Evolutionary conservation across 2,113 vertebrate genomes (phyloP), one percentile per base, ranked within the genome.

Genomic region (Collichthys lucidus): DNA sequence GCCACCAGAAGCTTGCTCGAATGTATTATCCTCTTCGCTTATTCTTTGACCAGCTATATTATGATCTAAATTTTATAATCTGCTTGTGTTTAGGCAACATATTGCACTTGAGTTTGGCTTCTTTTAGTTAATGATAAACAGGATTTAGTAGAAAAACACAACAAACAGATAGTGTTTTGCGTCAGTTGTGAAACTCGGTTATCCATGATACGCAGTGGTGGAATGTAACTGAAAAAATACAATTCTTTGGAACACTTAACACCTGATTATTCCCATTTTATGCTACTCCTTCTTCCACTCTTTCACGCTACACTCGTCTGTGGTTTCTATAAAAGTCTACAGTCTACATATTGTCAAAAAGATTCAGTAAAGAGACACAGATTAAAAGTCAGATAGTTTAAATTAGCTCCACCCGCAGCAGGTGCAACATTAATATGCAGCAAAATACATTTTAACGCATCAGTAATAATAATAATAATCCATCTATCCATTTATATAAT

Each of bases 381-480:
- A 53, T 26, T 42, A 15, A 74, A 67, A 67, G 1, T 20, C 10
- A 15, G n/a, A 49, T 5, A 14, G 29, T 67, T 73, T 20, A 59
- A 65, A 63, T 62, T 3, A 47, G 19, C 31, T 42, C 29, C 8
- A 35, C 22, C 22, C 47, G 40, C 22, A 46, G 26, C 16, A 40
- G 46, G 10, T 56, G 29, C 6, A 29, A 12, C 42, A 59, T 59
- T 59, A 65, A 69, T n/a, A 47, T 6, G 19, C 11, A n/a, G 5
- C 11, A 1, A 26, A 26, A 26, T 24, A 46, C 19, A 46, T 74
- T 56, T n/a, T 50, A 35, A 17, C 22, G 12, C 14, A 61, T 66
- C 53, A 31, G 52, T 65, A 20, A 69, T 22, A 60, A 80, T n/a
- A 59, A 26, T 29, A 31, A 42, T 77, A 52, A 47, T 55, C 35